Evolutionary conservation across 2,888 invertebrate genomes (phyloP), one percentile per base, ranked within the genome.

Genomic region (Blomia tropicalis): DNA sequence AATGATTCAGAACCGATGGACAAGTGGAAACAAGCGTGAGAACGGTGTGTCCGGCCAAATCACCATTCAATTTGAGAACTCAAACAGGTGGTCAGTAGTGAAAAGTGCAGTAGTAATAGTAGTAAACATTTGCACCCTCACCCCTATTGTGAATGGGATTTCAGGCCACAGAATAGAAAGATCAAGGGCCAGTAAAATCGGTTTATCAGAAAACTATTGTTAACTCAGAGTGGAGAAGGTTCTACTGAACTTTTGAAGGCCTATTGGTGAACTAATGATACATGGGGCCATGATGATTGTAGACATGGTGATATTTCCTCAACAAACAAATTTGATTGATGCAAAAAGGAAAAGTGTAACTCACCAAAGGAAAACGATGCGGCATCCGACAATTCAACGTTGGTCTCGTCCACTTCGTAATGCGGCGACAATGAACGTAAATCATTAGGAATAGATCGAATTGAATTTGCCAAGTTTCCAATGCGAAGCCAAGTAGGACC

Each of bases 21-120:
- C n/a, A n/a, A n/a, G n/a, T n/a, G n/a, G 11, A 23, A 56, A 56
- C 25, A 56, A 56, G 27, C 56, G 56, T 56, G 56, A 56, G 56
- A 56, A 56, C n/a, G 29, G 56, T 56, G 56, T 56, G 56, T 36
- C 54, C 31, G 54, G 29, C 25, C 22, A 31, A 7, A 29, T 11
- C 14, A 56, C 31, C 54, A 54, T n/a, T n/a, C n/a, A n/a, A n/a
- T n/a, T n/a, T 31, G 56, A 14, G 25, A 23, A 47, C 47, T 23
- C 22, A 22, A 56, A 56, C 56, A 56, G 56, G 56, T 56, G 56
- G 56, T 56, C 27, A 29, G 2, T 29, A 25, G 41, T 14, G 41
- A 17, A n/a, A 41, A 41, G 41, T 17, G 41, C n/a, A 41, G 41
- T n/a, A 14, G 41, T 41, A 41, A n/a, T 41, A 41, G 41, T 41